Evolutionary conservation across 2,113 vertebrate genomes (phyloP).

Genomic region (Mustela lutreola): DNA sequence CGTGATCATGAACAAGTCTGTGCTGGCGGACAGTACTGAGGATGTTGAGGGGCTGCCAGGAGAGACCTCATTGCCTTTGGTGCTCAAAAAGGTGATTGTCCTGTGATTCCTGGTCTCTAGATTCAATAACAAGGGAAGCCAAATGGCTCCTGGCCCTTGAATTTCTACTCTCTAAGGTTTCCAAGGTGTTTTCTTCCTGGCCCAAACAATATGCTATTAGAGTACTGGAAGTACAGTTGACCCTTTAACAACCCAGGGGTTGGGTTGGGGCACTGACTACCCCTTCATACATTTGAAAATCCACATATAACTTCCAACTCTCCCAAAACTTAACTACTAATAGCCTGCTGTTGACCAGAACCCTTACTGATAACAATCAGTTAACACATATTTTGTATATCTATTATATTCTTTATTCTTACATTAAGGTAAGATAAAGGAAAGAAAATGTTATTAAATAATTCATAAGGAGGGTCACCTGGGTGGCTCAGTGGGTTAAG

Average conservation of each 20-base stretch:
- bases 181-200: not conserved
- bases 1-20: conserved; percentile 91
- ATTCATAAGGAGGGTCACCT: not conserved
- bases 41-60: conserved; percentile 70
- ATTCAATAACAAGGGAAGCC: not conserved
- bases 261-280: not conserved
- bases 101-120: not conserved
- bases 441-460: not conserved
- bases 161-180: not conserved
- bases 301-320: not conserved
- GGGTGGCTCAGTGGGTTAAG: too few species aligned
- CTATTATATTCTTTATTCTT: not conserved
- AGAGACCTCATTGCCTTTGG: conserved; percentile 91
- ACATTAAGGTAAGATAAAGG: not conserved
- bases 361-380: not conserved
- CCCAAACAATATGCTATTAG: not conserved
- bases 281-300: not conserved
- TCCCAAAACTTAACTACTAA: not conserved
- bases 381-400: not conserved
- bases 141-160: not conserved
- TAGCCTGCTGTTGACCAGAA: not conserved
- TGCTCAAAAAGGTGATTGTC: conserved; percentile 94
- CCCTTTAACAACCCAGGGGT: not conserved
- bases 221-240: not conserved
- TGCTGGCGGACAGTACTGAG: conserved; percentile 76